Evolutionary conservation across 2,113 vertebrate species (phyloP).

Genomic region (zebrafish (Danio rerio)): GRCz12tu NC_133178.1:33887501-33888000

Average conservation of each 20-base stretch:
- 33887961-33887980: neutral
- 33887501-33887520: no score
- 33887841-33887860: slow-evolving; percentile 17
- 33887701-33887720: no score
- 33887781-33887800: neutral
- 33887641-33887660: no score
- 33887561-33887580: no score
- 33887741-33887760: neutral
- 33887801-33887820: neutral
- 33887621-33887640: no score
- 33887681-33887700: no score
- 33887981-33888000: slow-evolving; percentile 27
- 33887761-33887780: neutral
- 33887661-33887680: no score
- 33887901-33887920: neutral
- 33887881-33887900: slow-evolving; percentile 12
- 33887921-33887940: slow-evolving; percentile 4
- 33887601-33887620: no score
- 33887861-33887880: neutral
- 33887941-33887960: slow-evolving; percentile 16
- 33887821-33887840: slow-evolving; percentile 8
- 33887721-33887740: neutral
- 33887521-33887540: no score
- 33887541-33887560: no score
- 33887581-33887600: no score